Percentiles rank a stretch among this genome's conserved stretches.
Evolutionary conservation across 2,113 vertebrate genomes (phyloP).

Genomic region (Notarius lentiginosus): DNA sequence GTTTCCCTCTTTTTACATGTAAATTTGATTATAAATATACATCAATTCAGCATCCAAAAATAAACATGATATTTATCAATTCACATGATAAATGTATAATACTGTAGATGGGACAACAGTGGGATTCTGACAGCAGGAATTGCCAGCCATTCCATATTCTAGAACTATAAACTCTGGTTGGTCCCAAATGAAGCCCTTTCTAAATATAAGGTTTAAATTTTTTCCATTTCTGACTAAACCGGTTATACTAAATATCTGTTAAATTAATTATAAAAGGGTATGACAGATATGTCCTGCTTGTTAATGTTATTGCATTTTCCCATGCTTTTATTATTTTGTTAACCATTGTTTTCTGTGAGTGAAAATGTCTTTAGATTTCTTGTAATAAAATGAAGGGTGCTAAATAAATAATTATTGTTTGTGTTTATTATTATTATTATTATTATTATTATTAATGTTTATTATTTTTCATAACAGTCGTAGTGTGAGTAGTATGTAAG

Average conservation of each 20-base stretch:
- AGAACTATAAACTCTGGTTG: background rate
- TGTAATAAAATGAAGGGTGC: slow-evolving; percentile 2
- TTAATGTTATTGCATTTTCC: background rate
- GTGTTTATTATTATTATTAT: background rate
- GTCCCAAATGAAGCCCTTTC: background rate
- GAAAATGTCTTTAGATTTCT: background rate
- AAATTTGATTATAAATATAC: background rate
- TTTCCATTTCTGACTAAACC: background rate
- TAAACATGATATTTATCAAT: background rate
- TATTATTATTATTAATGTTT: background rate
- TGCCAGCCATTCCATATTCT: background rate
- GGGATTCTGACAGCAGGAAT: background rate
- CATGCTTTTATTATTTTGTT: background rate
- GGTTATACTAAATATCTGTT: background rate
- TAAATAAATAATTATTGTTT: background rate
- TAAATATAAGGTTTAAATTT: background rate
- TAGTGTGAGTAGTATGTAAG: background rate
- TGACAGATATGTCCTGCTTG: background rate
- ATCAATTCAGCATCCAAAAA: background rate
- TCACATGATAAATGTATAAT: background rate
- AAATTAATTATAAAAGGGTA: background rate
- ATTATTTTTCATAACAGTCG: background rate
- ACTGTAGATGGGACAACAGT: background rate
- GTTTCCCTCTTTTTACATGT: background rate
- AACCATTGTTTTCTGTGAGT: background rate